Conservation (phyloP, 2,888 invertebrate species). For the Drosophila subsilvestris region DNA sequence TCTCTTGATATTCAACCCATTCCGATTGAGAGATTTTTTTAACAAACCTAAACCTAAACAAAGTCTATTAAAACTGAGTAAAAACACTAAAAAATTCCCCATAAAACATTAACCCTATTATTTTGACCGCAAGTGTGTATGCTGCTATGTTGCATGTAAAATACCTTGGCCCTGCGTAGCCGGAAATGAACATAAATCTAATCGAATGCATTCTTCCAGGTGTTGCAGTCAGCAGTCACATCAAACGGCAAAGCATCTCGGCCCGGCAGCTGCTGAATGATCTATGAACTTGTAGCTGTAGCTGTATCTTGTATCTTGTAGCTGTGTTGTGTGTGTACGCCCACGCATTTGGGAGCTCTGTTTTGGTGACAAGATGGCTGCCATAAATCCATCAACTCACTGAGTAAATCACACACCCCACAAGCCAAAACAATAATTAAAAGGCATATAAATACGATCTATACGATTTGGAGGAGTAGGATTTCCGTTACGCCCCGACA, state of each 20-base stretch:
- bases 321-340: constrained; percentile 38
- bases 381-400: constrained; percentile 75
- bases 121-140: neutral
- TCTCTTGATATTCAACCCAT: neutral
- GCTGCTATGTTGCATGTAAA: neutral
- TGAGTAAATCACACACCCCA: constrained; percentile 67
- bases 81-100: neutral
- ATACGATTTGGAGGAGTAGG: constrained; percentile 43
- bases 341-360: constrained; percentile 45
- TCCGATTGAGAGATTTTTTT: neutral
- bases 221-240: constrained; percentile 58
- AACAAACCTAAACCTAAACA: neutral
- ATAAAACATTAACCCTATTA: neutral
- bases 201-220: constrained; percentile 67
- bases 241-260: constrained; percentile 32
- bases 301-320: constrained; percentile 8
- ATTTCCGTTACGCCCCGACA: constrained; percentile 53
- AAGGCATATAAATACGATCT: constrained; percentile 48
- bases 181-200: constrained; percentile 70
- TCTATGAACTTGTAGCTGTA: constrained; percentile 58
- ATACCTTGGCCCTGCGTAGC: neutral
- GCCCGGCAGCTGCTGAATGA: constrained; percentile 54
- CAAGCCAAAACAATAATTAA: constrained; percentile 62
- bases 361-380: constrained; percentile 62
- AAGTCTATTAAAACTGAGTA: neutral